phyloP scores from a whole-genome alignment of 2,797 vertebrate species.

The Sebastes cheni region DNA sequence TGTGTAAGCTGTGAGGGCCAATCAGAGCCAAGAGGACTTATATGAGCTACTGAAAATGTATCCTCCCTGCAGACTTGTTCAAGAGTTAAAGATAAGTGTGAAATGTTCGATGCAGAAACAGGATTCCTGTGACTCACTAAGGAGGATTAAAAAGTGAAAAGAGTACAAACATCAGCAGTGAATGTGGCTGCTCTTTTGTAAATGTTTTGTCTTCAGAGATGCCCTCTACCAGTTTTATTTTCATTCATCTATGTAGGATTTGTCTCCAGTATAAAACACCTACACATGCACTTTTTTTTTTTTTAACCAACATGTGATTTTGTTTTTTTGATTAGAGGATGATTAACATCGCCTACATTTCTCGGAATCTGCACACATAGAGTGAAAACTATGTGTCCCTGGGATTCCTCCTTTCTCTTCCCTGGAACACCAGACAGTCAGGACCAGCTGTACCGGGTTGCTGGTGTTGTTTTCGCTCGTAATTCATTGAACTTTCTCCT shows the following conservation, averaged over 20 bases:
- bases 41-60: conserved; percentile 48
- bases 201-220: conserved; percentile 24
- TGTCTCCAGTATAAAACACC: conserved; percentile 5
- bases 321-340: conserved; percentile 35
- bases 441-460: conserved; percentile 72
- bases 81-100: conserved; percentile 30
- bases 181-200: background rate
- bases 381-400: conserved; percentile 61
- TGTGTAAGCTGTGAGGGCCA: conserved; percentile 47
- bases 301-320: background rate
- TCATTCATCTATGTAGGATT: background rate
- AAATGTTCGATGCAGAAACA: conserved; percentile 20
- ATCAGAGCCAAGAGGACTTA: conserved; percentile 43
- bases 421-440: conserved; percentile 42
- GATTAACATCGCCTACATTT: conserved; percentile 14
- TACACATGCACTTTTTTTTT: background rate
- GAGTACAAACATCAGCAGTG: background rate
- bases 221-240: background rate
- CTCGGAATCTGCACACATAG: conserved; percentile 51
- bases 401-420: conserved; percentile 34
- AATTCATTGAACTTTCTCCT: conserved; percentile 61
- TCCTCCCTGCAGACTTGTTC: conserved; percentile 22
- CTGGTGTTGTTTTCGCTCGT: conserved; percentile 62
- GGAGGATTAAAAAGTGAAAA: background rate
- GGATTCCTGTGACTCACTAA: background rate